A percentile compares a stretch with the other conserved stretches of the same genome.
Evolutionary conservation across 2,888 invertebrate species (phyloP).

Genomic region (Timandra comae): DNA sequence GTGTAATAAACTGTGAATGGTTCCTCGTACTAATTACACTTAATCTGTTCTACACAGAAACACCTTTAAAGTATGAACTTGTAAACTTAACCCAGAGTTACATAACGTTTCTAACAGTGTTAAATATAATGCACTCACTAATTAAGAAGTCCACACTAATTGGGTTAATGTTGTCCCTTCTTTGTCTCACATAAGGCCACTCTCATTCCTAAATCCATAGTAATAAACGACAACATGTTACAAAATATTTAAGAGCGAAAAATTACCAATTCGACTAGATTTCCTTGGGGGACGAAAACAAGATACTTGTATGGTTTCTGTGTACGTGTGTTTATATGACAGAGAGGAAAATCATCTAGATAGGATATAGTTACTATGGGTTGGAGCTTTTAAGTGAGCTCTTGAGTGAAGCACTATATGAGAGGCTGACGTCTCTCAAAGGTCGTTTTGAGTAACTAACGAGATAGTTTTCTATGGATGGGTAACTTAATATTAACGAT

Average conservation of each 20-base stretch:
- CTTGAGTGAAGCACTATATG: constrained; percentile 45
- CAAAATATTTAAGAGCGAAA: constrained; percentile 21
- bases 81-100: constrained; percentile 15
- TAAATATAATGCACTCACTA: constrained; percentile 3
- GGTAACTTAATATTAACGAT: too few species aligned
- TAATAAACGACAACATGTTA: constrained; percentile 4
- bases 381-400: constrained; percentile 54
- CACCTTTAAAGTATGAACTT: constrained; percentile 21
- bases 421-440: constrained; percentile 47
- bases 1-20: constrained; percentile 39
- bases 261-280: constrained; percentile 18
- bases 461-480: constrained; percentile 27
- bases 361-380: constrained; percentile 45
- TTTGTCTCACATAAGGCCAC: too few species aligned
- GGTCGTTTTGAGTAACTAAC: constrained; percentile 32
- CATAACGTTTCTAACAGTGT: background rate
- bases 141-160: constrained; percentile 10
- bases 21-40: constrained; percentile 46
- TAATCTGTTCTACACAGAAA: constrained; percentile 34
- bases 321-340: constrained; percentile 19
- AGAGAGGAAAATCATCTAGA: constrained; percentile 39
- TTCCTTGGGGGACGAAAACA: constrained; percentile 33
- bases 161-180: constrained; percentile 3
- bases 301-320: constrained; percentile 29
- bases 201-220: too few species aligned